These are phyloP conservation scores for Trichomalopsis sarcophagae DNA, from an alignment of 1,140 invertebrate species.

Conservation along the genomic window DNA sequence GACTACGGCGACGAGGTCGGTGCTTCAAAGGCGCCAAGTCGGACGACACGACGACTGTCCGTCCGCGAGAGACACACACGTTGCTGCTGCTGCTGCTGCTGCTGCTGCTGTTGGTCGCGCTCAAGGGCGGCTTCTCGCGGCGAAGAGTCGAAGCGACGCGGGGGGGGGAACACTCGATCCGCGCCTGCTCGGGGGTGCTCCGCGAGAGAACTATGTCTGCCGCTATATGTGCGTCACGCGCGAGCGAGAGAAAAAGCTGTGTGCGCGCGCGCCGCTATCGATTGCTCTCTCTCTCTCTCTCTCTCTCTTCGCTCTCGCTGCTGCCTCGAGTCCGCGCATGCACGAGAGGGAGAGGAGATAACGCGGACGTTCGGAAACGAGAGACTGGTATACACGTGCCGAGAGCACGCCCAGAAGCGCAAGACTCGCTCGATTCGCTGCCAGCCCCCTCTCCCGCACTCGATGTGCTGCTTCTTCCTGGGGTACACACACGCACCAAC, in stretches of 20 bases:
- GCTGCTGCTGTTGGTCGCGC: neutral
- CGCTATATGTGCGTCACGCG: constrained; percentile 60
- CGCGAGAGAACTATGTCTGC: constrained; percentile 42
- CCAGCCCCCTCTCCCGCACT: neutral
- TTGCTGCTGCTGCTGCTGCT: neutral
- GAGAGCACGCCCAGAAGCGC: constrained; percentile 55
- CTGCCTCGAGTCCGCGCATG: constrained; percentile 61
- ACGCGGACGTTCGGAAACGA: neutral
- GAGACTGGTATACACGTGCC: neutral
- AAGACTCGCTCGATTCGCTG: neutral
- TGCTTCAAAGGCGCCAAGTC: neutral
- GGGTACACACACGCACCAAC: no score
- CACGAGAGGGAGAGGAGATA: constrained; percentile 31
- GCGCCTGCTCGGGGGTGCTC: constrained; percentile 56
- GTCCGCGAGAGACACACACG: neutral
- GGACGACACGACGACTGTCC: neutral
- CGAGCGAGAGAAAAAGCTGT: constrained; percentile 57
- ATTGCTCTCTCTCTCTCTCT: constrained; percentile 56
- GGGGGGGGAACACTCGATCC: constrained; percentile 59
- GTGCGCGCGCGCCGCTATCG: constrained; percentile 65
- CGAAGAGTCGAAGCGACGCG: constrained; percentile 63
- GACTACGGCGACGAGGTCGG: neutral
- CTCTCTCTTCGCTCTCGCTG: neutral
- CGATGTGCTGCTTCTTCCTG: neutral
- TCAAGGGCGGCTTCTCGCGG: constrained; percentile 51